Evolutionary conservation across 2,797 vertebrate genomes (phyloP).

Genomic region (Sylvia borin): DNA sequence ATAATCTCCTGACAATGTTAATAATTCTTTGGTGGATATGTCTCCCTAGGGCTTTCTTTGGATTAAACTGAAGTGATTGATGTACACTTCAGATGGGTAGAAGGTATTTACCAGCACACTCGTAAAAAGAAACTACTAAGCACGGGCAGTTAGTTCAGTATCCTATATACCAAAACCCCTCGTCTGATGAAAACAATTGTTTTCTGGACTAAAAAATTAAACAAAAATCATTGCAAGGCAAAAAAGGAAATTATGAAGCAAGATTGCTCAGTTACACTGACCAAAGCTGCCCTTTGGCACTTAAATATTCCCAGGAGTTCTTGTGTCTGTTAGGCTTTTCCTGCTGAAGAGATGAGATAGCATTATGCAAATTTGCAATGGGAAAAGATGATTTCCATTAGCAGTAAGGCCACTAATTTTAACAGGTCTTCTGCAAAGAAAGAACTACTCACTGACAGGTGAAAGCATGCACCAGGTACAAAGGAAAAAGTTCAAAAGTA

Average conservation of each 20-base stretch:
- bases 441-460: not conserved
- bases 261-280: not conserved
- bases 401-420: not conserved
- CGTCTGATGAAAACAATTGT: not conserved
- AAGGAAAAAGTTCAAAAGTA: not conserved
- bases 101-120: not conserved
- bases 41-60: not conserved
- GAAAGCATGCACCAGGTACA: not conserved
- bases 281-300: not conserved
- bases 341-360: not conserved
- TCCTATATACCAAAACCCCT: not conserved
- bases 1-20: not conserved
- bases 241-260: not conserved
- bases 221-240: not conserved
- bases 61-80: conserved; percentile 4
- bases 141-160: not conserved
- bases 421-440: not conserved
- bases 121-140: not conserved
- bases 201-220: not conserved
- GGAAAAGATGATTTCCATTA: conserved; percentile 6
- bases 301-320: not conserved
- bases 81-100: not conserved
- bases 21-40: not conserved
- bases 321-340: not conserved
- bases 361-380: not conserved